Evolutionary conservation across 2,888 invertebrate species (phyloP).

Genomic region (Morpho helenor): DNA sequence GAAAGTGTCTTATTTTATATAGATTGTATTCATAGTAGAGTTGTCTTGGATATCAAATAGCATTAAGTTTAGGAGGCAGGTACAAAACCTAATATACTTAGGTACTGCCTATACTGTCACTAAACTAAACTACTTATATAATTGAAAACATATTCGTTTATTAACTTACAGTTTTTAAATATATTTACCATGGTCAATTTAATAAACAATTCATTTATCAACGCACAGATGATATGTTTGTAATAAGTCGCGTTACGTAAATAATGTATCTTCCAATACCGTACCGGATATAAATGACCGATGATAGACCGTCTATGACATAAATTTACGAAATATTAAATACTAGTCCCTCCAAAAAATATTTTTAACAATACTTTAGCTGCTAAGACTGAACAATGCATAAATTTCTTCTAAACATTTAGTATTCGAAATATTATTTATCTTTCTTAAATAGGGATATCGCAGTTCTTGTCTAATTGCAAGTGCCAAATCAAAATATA

Average conservation of each 20-base stretch:
- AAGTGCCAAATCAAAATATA: conserved; percentile 58
- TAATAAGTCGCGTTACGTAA: conserved; percentile 28
- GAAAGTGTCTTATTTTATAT: too few species aligned
- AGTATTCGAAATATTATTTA: conserved; percentile 31
- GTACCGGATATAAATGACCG: conserved; percentile 35
- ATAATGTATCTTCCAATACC: conserved; percentile 26
- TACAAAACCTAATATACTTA: too few species aligned
- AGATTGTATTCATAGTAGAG: too few species aligned
- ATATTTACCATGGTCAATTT: conserved; percentile 16
- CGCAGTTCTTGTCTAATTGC: conserved; percentile 59
- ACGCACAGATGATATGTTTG: conserved; percentile 43
- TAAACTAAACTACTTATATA: too few species aligned
- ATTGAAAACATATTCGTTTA: too few species aligned
- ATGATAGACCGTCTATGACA: conserved; percentile 39
- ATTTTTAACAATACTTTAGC: conserved; percentile 69
- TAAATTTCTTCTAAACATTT: conserved; percentile 42
- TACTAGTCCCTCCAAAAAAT: conserved; percentile 71
- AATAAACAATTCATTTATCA: conserved; percentile 18
- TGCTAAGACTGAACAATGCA: conserved; percentile 71
- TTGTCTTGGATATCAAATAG: too few species aligned
- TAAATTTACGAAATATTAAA: conserved; percentile 57
- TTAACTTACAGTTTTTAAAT: background rate
- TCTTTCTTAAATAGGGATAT: conserved; percentile 39
- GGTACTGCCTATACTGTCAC: too few species aligned
- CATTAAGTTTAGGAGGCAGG: too few species aligned